Percentiles rank a stretch among this genome's conserved stretches.
Conservation (phyloP, 2,888 invertebrate genomes). For the Caenorhabditis uteleia region DNA sequence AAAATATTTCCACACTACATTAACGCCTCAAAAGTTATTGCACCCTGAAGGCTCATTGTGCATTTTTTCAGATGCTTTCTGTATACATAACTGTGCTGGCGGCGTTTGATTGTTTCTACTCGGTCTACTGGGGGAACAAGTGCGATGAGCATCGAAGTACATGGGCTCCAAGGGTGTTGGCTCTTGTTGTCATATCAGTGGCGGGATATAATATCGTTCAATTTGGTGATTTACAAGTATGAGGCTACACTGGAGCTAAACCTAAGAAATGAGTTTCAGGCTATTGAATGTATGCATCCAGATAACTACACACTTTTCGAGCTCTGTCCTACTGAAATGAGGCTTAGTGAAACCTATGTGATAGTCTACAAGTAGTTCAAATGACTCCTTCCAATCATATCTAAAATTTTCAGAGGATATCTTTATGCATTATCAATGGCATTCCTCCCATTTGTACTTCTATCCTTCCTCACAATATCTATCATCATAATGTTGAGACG, state of each 20-base stretch:
- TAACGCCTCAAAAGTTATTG: constrained; percentile 16
- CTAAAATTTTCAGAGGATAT: constrained; percentile 52
- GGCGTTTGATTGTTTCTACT: constrained; percentile 61
- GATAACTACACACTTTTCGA: constrained; percentile 51
- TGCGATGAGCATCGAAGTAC: constrained; percentile 30
- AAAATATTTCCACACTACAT: not conserved
- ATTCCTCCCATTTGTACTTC: constrained; percentile 57
- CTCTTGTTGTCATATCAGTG: constrained; percentile 48
- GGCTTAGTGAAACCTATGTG: constrained; percentile 57
- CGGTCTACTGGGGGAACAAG: constrained; percentile 43
- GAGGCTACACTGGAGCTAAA: too few relatives aligned
- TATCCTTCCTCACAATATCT: constrained; percentile 53
- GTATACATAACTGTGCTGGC: constrained; percentile 65
- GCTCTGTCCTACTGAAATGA: constrained; percentile 62
- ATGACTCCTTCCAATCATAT: not conserved
- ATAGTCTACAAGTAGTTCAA: constrained; percentile 55
- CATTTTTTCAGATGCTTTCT: constrained; percentile 55
- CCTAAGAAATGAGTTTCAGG: constrained; percentile 21
- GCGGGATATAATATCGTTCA: constrained; percentile 58
- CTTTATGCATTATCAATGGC: constrained; percentile 62
- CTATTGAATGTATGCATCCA: constrained; percentile 49
- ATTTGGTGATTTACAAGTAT: constrained; percentile 61
- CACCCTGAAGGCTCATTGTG: constrained; percentile 8
- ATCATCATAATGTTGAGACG: constrained; percentile 48
- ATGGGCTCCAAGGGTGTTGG: constrained; percentile 50